These are phyloP conservation scores for Palythoa caribaeorum DNA, from an alignment of 92 coral and sea anemone genomes.

Conservation along the genomic window DNA sequence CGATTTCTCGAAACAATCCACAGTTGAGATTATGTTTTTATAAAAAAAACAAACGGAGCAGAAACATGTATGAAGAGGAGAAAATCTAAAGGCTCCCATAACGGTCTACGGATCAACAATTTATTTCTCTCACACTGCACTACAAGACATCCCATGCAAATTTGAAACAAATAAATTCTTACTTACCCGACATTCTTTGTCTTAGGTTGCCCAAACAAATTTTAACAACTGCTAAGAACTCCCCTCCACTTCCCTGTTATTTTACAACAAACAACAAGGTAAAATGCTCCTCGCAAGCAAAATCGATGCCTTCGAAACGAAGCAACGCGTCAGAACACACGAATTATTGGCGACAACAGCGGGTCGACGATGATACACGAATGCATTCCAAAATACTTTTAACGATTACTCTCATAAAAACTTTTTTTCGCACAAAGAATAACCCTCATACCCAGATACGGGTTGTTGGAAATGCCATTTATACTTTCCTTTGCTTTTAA, in stretches of 20 bases:
- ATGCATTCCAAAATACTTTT: slow-evolving; percentile 44
- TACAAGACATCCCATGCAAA: slow-evolving; percentile 51
- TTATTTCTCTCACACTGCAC: slow-evolving; percentile 27
- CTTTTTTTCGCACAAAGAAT: slow-evolving; percentile 23
- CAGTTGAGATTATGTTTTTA: background rate
- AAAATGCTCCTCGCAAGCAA: slow-evolving; percentile 47
- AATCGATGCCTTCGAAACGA: slow-evolving; percentile 58
- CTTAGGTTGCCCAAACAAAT: slow-evolving; percentile 24
- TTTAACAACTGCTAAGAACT: slow-evolving; percentile 37
- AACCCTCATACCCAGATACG: slow-evolving; percentile 38
- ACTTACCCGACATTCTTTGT: slow-evolving; percentile 49
- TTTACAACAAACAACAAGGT: slow-evolving; percentile 47
- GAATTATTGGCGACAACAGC: slow-evolving; percentile 55
- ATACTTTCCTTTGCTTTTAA: slow-evolving; percentile 30
- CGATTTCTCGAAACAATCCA: slow-evolving; percentile 16
- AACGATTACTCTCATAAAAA: slow-evolving; percentile 45
- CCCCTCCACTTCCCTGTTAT: slow-evolving; percentile 40
- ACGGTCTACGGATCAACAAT: slow-evolving; percentile 50
- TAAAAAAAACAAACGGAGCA: background rate
- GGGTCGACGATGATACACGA: slow-evolving; percentile 47
- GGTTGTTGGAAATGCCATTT: slow-evolving; percentile 16
- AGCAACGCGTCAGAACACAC: slow-evolving; percentile 58
- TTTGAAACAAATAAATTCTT: slow-evolving; percentile 49
- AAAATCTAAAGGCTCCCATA: slow-evolving; percentile 29
- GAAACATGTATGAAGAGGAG: slow-evolving; percentile 3